Base-by-base conservation (phyloP, 2,888 invertebrate species). In the Lasioglossum morio region DNA sequence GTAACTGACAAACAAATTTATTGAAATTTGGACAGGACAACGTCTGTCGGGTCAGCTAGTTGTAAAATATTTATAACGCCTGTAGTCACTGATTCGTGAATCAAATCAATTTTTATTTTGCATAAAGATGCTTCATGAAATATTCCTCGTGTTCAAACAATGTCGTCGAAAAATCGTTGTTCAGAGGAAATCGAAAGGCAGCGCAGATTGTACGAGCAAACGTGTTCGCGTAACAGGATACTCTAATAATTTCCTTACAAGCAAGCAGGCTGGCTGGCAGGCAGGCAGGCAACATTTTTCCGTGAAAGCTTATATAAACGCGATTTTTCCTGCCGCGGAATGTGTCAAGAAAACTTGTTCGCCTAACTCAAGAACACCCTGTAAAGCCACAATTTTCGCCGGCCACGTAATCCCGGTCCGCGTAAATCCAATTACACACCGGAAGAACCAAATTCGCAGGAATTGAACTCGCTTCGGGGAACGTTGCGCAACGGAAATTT, bases 401-500 rank as follows among this genome's bases (percentile, higher is more conserved):
- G 16, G 66, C 30, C 30, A 66, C 66, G 34, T 66, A 34, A 66
- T 66, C 34, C 63, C 5, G 16, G 19, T 8, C 23, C 69, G 69
- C 34, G 37, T n/a, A 69, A 69, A 23, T 37, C 10, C 37, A 69
- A 77, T 70, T 77, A 27, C 48, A 19, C 69, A 16, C 37, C 48
- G 66, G 34, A n/a, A 34, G 37, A 40, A 27, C 27, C 34, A 69
- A 19, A 48, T 69, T 37, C 53, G 69, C 37, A 2, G 40, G 34
- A 63, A 30, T 12, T 48, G 60, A 74, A 74, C 66, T 66, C 27
- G 63, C 66, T 53, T 27, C 16, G 46, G 46, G 23, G 1, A 12
- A 53, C 27, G 23, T 76, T 27, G n/a, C 40, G 30, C 60, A 60
- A 74, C 73, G 30, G 43, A 57, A 10, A 66, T 76, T 43, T 43